These are phyloP conservation scores for Neoitamus cyanurus DNA, from an alignment of 2,888 invertebrate genomes.

Conservation along the genomic window DNA sequence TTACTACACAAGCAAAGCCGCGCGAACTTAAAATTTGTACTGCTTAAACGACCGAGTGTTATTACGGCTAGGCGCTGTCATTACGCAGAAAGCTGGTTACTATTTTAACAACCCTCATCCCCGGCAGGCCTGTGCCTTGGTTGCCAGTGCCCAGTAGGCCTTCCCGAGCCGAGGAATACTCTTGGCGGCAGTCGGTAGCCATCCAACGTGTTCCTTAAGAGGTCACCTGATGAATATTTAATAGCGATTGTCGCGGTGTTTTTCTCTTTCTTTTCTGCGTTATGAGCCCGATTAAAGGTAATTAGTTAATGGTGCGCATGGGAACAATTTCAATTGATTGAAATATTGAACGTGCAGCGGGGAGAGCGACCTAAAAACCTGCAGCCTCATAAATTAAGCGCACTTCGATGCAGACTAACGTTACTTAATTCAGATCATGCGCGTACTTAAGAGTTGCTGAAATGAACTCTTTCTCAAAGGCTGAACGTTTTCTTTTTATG, in stretches of 20 bases:
- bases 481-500: neutral
- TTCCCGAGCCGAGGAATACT: neutral
- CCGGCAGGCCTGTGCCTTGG: neutral
- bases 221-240: conserved; percentile 34
- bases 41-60: neutral
- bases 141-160: neutral
- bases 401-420: neutral
- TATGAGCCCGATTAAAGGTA: conserved; percentile 29
- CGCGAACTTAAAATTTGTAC: neutral
- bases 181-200: neutral
- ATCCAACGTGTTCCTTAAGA: conserved; percentile 20
- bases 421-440: neutral
- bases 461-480: neutral
- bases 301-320: conserved; percentile 38
- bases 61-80: neutral
- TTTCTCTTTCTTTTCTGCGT: neutral
- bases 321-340: conserved; percentile 37
- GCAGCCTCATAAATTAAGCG: conserved; percentile 30
- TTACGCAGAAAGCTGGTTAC: neutral
- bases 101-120: neutral
- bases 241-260: neutral
- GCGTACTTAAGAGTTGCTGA: neutral
- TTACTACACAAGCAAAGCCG: neutral
- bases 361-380: conserved; percentile 36
- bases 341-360: conserved; percentile 9